These are phyloP conservation scores for Drosophila sulfurigaster DNA, from an alignment of 1,140 invertebrate genomes.

Conservation along the genomic window DNA sequence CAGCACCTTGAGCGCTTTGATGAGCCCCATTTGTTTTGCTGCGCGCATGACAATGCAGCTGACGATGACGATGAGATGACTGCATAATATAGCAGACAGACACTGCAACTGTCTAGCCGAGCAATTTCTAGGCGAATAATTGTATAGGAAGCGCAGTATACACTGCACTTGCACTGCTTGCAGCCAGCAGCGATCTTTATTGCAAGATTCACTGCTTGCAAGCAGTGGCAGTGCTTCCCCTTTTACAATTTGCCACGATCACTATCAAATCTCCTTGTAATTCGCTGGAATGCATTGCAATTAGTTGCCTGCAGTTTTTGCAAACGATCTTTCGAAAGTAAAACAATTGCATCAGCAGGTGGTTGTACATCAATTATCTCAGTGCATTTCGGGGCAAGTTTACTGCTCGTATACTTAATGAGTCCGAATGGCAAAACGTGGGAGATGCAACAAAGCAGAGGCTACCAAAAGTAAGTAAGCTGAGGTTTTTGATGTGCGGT, in stretches of 20 bases:
- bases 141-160: not conserved
- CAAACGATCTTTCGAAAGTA: not conserved
- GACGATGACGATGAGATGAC: not conserved
- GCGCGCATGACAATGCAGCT: not conserved
- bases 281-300: not conserved
- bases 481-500: too few species aligned
- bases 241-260: not conserved
- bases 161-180: not conserved
- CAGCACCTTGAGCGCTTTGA: constrained; percentile 68
- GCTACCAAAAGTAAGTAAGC: not conserved
- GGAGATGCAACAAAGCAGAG: not conserved
- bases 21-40: constrained; percentile 60
- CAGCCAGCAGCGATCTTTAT: not conserved
- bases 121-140: too few species aligned
- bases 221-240: not conserved
- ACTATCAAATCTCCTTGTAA: not conserved
- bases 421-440: not conserved
- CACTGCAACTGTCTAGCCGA: too few species aligned
- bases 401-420: not conserved
- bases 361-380: constrained; percentile 8
- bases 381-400: not conserved
- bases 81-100: not conserved
- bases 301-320: not conserved
- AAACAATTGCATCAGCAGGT: constrained; percentile 5
- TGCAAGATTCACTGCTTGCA: not conserved